Evolutionary conservation across 53 echinoderm and acorn worm species (phyloP), one percentile per base, ranked within the genome.

Genomic region (Pentamera pediparva): DNA sequence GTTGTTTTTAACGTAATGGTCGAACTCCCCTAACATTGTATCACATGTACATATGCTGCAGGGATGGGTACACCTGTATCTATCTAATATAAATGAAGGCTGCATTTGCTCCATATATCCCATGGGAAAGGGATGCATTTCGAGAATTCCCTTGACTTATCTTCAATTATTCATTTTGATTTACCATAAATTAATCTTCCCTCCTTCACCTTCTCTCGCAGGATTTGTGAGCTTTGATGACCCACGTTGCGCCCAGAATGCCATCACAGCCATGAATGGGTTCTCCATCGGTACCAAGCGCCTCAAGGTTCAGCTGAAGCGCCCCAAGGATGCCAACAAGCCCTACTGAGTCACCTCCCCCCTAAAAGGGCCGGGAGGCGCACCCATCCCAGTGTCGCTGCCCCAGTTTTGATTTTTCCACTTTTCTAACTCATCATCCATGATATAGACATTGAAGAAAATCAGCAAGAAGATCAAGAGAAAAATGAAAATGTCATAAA

Each of bases 181-280:
- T 45, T 45, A 12, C n/a, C n/a, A n/a, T 45, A 12, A 45, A n/a
- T 45, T 45, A 15, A 15, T 45, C n/a, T 45, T 45, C 39, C 39
- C 9, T 73, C 29, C 1, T 32, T 38, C 71, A 2, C 69, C 8
- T 75, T 58, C 74, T 29, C 52, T 28, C 61, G 49, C 73, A 93
- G 93, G 93, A 17, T 93, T 93, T 89, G 93, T 93, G 69, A 93
- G 93, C 76, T 93, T 93, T 87, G 93, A 93, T 75, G 86, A 93
- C 76, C 81, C 89, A 4, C 33, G 65, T 24, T 81, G 89, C 73
- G 95, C 95, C 50, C 95, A 94, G 76, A 56, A 79, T 37, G 95
- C 95, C 67, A 94, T 94, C 65, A 87, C 90, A 63, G 79, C 90
- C 10, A 94, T 94, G 95, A 94, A 94, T 59, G 95, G 95, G 32